A percentile compares a stretch with the other conserved stretches of the same genome.
Conservation (phyloP, 2,113 vertebrate species). For the Sorex araneus region DNA sequence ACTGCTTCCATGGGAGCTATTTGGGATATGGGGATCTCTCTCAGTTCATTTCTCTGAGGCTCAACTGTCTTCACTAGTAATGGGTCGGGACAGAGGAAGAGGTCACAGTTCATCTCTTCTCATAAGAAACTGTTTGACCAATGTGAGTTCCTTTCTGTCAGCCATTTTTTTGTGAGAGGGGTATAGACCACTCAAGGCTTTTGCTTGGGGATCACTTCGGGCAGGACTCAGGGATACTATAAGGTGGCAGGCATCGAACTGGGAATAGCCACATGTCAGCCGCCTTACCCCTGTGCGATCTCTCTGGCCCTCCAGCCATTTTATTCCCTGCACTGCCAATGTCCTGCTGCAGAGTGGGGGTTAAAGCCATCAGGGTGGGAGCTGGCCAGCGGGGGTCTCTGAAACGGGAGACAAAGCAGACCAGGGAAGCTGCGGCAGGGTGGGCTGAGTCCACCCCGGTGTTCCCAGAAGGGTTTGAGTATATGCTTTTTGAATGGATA, state of each 20-base stretch:
- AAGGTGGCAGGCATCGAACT: too few relatives aligned
- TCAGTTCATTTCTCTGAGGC: conserved; percentile 33
- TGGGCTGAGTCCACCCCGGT: conserved; percentile 23
- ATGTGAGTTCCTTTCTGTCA: not conserved
- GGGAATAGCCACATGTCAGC: too few relatives aligned
- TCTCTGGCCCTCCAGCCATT: not conserved
- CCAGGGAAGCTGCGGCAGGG: not conserved
- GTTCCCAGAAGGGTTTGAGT: not conserved
- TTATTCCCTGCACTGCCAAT: conserved; percentile 11
- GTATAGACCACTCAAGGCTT: too few relatives aligned
- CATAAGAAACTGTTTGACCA: conserved; percentile 17
- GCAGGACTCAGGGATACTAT: too few relatives aligned
- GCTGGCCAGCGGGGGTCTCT: conserved; percentile 16
- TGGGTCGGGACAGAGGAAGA: too few relatives aligned
- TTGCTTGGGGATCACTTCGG: too few relatives aligned
- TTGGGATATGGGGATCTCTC: not conserved
- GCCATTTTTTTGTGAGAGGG: too few relatives aligned
- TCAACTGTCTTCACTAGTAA: not conserved
- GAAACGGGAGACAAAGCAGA: conserved; percentile 25
- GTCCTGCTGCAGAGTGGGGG: not conserved
- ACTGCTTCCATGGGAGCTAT: not conserved
- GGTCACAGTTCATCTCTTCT: conserved; percentile 3
- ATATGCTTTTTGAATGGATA: conserved; percentile 37
- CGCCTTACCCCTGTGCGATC: too few relatives aligned
- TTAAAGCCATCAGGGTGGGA: conserved; percentile 22